Percentiles rank a stretch among this genome's conserved stretches.
phyloP scores from a whole-genome alignment of 2,797 vertebrate species.

The Epinephelus malabaricus region DNA sequence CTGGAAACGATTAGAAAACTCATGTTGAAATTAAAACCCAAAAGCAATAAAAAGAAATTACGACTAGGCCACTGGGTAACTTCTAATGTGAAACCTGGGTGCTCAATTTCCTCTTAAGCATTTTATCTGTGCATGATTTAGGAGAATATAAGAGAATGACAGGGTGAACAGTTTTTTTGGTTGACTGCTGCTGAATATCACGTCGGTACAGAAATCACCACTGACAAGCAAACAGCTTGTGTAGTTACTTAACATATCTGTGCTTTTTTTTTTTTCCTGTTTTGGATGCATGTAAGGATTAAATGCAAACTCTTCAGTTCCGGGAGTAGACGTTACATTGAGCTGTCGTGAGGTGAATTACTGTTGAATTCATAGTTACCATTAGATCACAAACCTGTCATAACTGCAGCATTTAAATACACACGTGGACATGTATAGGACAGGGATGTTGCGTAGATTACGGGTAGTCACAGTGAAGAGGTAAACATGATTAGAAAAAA shows the following conservation, averaged over 20 bases:
- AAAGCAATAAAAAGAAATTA: constrained; percentile 54
- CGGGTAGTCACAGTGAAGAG: constrained; percentile 95
- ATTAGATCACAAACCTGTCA: constrained; percentile 75
- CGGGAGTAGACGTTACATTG: constrained; percentile 74
- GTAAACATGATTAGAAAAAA: constrained; percentile 83
- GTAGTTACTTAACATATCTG: constrained; percentile 79
- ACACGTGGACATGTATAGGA: constrained; percentile 83
- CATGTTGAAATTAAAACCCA: constrained; percentile 17
- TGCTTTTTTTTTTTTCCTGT: constrained; percentile 66
- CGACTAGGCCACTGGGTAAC: constrained; percentile 32
- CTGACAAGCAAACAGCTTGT: constrained; percentile 75
- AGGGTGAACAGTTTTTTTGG: constrained; percentile 17
- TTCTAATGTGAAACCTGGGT: constrained; percentile 58
- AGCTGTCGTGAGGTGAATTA: constrained; percentile 80
- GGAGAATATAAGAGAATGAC: constrained; percentile 17
- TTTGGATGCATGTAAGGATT: constrained; percentile 76
- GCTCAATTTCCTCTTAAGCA: constrained; percentile 36
- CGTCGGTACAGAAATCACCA: constrained; percentile 58
- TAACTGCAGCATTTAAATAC: constrained; percentile 66
- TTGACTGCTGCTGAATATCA: constrained; percentile 62
- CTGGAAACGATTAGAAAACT: neutral
- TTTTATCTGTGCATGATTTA: constrained; percentile 39
- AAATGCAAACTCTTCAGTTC: constrained; percentile 65
- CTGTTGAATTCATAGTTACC: constrained; percentile 75
- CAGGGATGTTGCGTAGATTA: constrained; percentile 95